A percentile compares a stretch with the other conserved stretches of the same genome.
phyloP scores from a whole-genome alignment of 2,113 vertebrate species.

The Nyctereutes procyonoides region DNA sequence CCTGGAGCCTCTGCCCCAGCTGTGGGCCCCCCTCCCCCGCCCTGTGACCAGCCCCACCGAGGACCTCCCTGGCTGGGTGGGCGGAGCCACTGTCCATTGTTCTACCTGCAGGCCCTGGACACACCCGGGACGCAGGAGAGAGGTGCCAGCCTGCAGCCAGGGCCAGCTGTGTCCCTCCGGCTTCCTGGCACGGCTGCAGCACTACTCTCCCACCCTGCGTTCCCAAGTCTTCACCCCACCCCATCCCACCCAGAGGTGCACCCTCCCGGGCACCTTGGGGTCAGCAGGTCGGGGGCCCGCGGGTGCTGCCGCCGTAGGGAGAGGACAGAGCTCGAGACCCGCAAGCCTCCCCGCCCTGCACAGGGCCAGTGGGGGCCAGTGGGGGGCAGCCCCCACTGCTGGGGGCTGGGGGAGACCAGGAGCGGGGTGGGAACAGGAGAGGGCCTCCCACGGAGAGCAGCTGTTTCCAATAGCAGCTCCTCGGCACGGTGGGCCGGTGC shows the following conservation, averaged over 20 bases:
- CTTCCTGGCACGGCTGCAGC: not conserved
- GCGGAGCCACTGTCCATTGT: not conserved
- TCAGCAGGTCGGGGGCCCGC: not conserved
- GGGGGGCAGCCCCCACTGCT: not conserved
- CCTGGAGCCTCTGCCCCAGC: not conserved
- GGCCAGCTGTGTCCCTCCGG: too few relatives aligned
- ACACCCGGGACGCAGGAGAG: not conserved
- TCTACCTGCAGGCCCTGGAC: not conserved
- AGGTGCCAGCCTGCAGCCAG: not conserved
- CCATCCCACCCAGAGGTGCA: not conserved
- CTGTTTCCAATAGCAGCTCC: slow-evolving; percentile 81
- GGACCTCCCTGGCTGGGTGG: not conserved
- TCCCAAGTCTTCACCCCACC: too few relatives aligned
- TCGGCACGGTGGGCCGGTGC: not conserved
- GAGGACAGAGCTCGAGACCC: not conserved
- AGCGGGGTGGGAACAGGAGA: not conserved
- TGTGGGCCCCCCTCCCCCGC: not conserved
- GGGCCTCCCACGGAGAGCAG: not conserved
- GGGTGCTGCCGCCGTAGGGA: not conserved
- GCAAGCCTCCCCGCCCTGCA: not conserved
- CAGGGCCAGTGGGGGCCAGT: not conserved
- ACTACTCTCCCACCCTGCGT: too few relatives aligned
- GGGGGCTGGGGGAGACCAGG: not conserved
- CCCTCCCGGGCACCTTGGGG: not conserved
- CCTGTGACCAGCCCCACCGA: not conserved